Percentiles rank a stretch among this genome's conserved stretches.
Conservation (phyloP, 2,888 invertebrate genomes). For the Plebejus melissa region DNA sequence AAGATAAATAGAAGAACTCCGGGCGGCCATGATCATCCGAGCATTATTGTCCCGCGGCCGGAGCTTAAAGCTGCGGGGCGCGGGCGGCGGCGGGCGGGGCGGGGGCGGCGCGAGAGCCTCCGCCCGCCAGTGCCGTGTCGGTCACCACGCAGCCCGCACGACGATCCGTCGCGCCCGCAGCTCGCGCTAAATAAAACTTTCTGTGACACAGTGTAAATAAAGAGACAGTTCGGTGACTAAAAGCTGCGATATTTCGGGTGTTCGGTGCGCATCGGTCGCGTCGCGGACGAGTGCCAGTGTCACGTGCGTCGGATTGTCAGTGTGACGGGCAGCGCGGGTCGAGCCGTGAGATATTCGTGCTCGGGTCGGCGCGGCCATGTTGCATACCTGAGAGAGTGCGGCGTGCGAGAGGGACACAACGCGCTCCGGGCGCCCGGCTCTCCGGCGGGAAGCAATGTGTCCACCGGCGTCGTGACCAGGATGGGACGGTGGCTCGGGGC, state of each 20-base stretch:
- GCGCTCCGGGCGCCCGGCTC: conserved; percentile 57
- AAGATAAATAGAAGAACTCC: conserved; percentile 70
- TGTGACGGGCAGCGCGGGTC: conserved; percentile 73
- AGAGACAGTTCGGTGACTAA: conserved; percentile 25
- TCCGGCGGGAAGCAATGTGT: conserved; percentile 69
- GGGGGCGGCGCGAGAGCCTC: conserved; percentile 59
- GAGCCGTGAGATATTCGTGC: conserved; percentile 77
- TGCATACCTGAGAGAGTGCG: conserved; percentile 77
- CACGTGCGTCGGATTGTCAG: conserved; percentile 71
- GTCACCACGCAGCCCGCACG: conserved; percentile 64
- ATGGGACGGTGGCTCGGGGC: conserved; percentile 74
- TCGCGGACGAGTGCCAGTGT: conserved; percentile 50
- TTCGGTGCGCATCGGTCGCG: background rate
- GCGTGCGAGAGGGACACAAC: conserved; percentile 74
- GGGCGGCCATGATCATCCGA: conserved; percentile 69
- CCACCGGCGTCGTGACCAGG: conserved; percentile 67
- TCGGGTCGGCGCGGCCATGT: conserved; percentile 78
- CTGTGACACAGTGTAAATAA: conserved; percentile 9
- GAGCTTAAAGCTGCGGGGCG: conserved; percentile 70
- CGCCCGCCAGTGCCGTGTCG: conserved; percentile 71
- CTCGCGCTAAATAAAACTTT: conserved; percentile 55
- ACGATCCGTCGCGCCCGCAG: conserved; percentile 46
- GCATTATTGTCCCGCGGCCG: conserved; percentile 72
- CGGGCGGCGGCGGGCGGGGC: conserved; percentile 48
- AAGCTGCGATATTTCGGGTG: conserved; percentile 6